Percentiles rank a stretch among this genome's conserved stretches.
Evolutionary conservation across 2,888 invertebrate species (phyloP).

Genomic region (Mesochorus sp.): DNA sequence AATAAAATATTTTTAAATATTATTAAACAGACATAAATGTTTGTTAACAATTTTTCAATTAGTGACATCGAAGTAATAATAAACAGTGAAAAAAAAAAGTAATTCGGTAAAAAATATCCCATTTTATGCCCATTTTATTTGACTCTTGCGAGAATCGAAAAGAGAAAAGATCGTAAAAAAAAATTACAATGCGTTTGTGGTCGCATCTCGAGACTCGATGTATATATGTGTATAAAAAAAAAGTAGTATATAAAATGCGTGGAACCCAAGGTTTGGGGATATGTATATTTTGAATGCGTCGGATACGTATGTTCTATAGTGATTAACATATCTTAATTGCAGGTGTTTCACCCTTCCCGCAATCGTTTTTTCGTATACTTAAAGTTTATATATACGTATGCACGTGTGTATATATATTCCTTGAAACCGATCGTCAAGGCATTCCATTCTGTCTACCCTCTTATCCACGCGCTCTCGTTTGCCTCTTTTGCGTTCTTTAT

Average conservation of each 20-base stretch:
- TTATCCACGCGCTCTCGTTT: conserved; percentile 61
- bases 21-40: no score
- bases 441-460: conserved; percentile 67
- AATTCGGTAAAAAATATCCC: no score
- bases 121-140: background rate
- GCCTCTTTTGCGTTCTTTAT: conserved; percentile 68
- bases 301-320: conserved; percentile 69
- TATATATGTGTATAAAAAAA: background rate
- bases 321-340: conserved; percentile 79
- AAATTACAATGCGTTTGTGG: background rate
- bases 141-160: conserved; percentile 19
- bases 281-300: conserved; percentile 59
- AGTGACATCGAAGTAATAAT: no score
- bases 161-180: background rate
- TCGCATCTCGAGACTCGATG: background rate
- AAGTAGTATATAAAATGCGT: background rate
- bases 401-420: conserved; percentile 62
- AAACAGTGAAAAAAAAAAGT: no score
- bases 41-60: no score
- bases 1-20: no score
- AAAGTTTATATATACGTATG: background rate
- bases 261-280: conserved; percentile 36
- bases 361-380: conserved; percentile 61
- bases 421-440: conserved; percentile 69
- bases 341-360: conserved; percentile 72